Evolutionary conservation across 2,888 invertebrate species (phyloP).

Genomic region (Spatulosminthurus flaviceps): DNA sequence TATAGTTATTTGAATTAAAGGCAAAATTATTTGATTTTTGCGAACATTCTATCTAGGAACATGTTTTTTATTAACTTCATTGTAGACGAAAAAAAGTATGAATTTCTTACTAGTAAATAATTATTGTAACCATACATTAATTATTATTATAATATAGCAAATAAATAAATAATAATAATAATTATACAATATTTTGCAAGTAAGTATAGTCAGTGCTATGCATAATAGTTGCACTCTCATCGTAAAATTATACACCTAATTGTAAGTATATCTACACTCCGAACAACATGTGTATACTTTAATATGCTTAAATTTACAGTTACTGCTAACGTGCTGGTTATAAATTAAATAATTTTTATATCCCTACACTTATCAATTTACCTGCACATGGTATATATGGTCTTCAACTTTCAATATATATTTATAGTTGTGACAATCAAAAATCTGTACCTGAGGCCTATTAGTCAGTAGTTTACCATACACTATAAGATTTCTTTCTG

Average conservation of each 20-base stretch:
- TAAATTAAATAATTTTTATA: neutral
- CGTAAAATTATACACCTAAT: neutral
- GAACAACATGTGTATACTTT: neutral
- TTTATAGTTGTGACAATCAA: conserved; percentile 1
- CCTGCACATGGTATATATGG: no score
- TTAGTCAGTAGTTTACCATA: neutral
- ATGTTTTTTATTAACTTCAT: conserved; percentile 8
- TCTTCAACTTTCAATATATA: neutral
- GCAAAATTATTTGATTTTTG: conserved; percentile 9
- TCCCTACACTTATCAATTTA: no score
- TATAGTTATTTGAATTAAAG: neutral
- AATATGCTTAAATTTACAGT: neutral
- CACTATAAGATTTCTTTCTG: neutral
- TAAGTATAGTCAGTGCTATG: no score
- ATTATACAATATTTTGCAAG: no score
- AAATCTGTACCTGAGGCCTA: neutral
- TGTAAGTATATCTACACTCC: no score
- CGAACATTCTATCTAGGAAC: conserved; percentile 18
- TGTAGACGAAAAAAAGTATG: conserved; percentile 12
- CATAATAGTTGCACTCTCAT: neutral
- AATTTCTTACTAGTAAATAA: conserved; percentile 1
- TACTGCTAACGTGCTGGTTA: neutral
- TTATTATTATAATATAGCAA: conserved; percentile 11
- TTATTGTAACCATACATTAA: neutral
- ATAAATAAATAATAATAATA: neutral